Conservation (phyloP, 2,113 vertebrate species). For the Cryptotis parvus region DNA sequence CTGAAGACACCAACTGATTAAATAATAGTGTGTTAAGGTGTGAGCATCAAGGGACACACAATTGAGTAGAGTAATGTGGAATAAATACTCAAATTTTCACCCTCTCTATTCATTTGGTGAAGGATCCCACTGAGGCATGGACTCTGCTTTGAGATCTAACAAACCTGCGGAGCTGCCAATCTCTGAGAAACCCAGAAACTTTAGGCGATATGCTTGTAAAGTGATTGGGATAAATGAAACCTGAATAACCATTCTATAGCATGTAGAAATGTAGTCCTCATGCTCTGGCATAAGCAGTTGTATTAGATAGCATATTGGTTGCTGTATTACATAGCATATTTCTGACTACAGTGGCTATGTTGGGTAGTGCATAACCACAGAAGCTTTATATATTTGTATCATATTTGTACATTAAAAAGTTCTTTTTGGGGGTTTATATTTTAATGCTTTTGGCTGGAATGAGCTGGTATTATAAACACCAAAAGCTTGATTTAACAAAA, state of each 20-base stretch:
- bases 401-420: no score
- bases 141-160: neutral
- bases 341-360: no score
- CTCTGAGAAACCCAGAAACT: neutral
- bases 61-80: neutral
- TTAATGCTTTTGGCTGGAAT: neutral
- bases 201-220: neutral
- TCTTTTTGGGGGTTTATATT: neutral
- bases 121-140: neutral
- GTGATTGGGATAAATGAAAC: neutral
- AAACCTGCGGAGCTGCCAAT: neutral
- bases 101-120: neutral
- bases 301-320: neutral
- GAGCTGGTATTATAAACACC: neutral
- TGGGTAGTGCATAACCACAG: no score
- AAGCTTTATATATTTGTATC: no score
- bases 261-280: neutral
- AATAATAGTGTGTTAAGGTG: neutral
- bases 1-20: neutral
- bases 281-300: neutral
- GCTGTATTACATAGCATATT: no score
- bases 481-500: neutral
- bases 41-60: neutral
- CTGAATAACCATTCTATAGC: neutral
- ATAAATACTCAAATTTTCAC: neutral